Evolutionary conservation across 2,888 invertebrate species (phyloP), one percentile per base, ranked within the genome.

Genomic region (Dryadula phaetusa): DNA sequence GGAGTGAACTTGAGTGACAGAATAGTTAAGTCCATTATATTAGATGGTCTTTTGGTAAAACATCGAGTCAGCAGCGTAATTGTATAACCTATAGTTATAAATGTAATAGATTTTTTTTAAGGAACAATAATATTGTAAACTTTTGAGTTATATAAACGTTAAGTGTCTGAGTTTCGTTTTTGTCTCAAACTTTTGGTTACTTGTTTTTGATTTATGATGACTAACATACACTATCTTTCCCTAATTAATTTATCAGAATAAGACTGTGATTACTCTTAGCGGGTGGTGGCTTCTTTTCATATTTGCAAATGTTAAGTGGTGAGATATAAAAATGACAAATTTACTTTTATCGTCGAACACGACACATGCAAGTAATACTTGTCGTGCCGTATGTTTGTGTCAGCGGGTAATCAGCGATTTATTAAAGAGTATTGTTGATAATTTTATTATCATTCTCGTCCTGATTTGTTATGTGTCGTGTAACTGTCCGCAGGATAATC

Each of bases 361-460:
- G 83, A 85, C 85, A 83, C 74, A 75, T 82, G 85, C 87, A 87
- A 86, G 82, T 87, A 86, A 90, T 88, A 85, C 79, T 79, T 84
- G 84, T 85, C 85, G 80, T 78, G 79, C 81, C 78, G 80, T 85
- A 85, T 85, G 84, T 78, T 85, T 87, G 86, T 87, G 88, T 90
- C 88, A 88, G 88, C 87, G 81, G 86, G 89, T 84, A 87, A 89
- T 88, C 86, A 79, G 79, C 82, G 80, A 90, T 90, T 90, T 91
- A 91, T 91, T 84, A 78, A 83, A 77, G 76, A 74, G 77, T 79
- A 83, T 85, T 85, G 87, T 86, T 86, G 86, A 88, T 87, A 86
- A 87, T 89, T 87, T 89, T 87, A 88, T 86, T 84, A 84, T 83
- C 79, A 79, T 79, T 79, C 80, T 62, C 79, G 78, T 73, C 62